Evolutionary conservation across 1,140 invertebrate genomes (phyloP).

Genomic region (Copidosoma floridanum): DNA sequence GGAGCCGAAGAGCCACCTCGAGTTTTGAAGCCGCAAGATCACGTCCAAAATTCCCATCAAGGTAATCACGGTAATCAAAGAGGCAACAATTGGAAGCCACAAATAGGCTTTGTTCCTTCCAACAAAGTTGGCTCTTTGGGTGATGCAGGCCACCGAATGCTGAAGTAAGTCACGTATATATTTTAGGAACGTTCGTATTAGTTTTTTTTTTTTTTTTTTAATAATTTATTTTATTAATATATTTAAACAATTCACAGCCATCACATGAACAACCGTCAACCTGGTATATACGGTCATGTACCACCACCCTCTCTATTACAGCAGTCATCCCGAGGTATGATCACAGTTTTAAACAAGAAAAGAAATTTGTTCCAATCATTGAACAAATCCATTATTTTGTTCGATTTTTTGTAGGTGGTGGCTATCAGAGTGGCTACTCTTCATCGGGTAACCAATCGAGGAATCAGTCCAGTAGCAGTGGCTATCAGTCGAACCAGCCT

Average conservation of each 20-base stretch:
- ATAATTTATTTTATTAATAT: too few species aligned
- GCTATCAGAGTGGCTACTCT: slow-evolving; percentile 3
- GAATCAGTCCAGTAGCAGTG: not conserved
- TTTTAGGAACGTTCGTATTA: not conserved
- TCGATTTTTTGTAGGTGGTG: not conserved
- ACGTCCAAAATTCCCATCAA: slow-evolving; percentile 60
- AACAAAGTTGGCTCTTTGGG: slow-evolving; percentile 64
- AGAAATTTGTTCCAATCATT: not conserved
- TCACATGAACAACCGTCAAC: slow-evolving; percentile 34
- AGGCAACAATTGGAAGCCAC: slow-evolving; percentile 67
- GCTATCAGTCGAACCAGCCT: not conserved
- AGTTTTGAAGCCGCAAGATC: slow-evolving; percentile 79
- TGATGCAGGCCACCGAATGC: slow-evolving; percentile 68
- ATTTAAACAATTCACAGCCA: slow-evolving; percentile 42
- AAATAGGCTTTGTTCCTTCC: slow-evolving; percentile 69
- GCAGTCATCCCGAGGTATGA: slow-evolving; percentile 34
- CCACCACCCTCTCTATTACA: slow-evolving; percentile 41
- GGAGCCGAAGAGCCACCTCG: slow-evolving; percentile 68
- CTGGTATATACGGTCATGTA: slow-evolving; percentile 41
- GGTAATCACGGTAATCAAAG: slow-evolving; percentile 64
- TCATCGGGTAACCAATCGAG: not conserved
- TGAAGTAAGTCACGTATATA: slow-evolving; percentile 47
- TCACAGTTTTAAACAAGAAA: not conserved
- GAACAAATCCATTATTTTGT: too few species aligned
- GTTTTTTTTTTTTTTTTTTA: too few species aligned